Percentiles rank a stretch among this genome's conserved stretches.
These are phyloP conservation scores for Acrobasis repandana DNA, from an alignment of 2,888 invertebrate species.

Conservation along the genomic window DNA sequence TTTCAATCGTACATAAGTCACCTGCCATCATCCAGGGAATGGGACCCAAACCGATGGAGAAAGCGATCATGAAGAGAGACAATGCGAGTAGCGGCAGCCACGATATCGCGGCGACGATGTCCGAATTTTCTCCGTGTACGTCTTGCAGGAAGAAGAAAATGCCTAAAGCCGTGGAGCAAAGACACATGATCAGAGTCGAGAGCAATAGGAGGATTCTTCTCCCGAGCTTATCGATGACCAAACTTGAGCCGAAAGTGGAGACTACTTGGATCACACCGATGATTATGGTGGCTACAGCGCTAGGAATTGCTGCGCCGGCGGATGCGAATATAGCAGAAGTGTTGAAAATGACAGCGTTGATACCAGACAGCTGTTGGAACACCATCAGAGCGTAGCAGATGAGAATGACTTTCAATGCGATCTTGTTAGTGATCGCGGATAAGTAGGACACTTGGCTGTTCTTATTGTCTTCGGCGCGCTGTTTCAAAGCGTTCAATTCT, in stretches of 20 bases:
- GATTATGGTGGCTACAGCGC: slow-evolving; percentile 87
- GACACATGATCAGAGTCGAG: slow-evolving; percentile 87
- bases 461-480: slow-evolving; percentile 76
- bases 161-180: slow-evolving; percentile 87
- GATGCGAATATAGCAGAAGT: slow-evolving; percentile 87
- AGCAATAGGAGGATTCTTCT: slow-evolving; percentile 88
- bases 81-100: slow-evolving; percentile 90
- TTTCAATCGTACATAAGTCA: slow-evolving; percentile 91
- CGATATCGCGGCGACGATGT: slow-evolving; percentile 79
- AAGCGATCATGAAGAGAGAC: slow-evolving; percentile 90
- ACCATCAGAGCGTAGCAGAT: slow-evolving; percentile 92
- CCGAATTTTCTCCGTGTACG: slow-evolving; percentile 48
- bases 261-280: slow-evolving; percentile 92
- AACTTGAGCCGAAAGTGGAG: slow-evolving; percentile 88
- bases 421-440: slow-evolving; percentile 82
- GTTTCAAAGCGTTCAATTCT: slow-evolving; percentile 85
- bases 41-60: slow-evolving; percentile 93
- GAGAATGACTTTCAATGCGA: slow-evolving; percentile 85
- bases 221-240: slow-evolving; percentile 91
- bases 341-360: slow-evolving; percentile 93
- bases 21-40: slow-evolving; percentile 93
- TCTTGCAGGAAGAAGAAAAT: slow-evolving; percentile 85
- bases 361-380: slow-evolving; percentile 93
- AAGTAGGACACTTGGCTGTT: slow-evolving; percentile 81
- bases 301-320: slow-evolving; percentile 83